phyloP scores from a whole-genome alignment of 2,797 vertebrate species.

The Eulemur albifrons region DNA sequence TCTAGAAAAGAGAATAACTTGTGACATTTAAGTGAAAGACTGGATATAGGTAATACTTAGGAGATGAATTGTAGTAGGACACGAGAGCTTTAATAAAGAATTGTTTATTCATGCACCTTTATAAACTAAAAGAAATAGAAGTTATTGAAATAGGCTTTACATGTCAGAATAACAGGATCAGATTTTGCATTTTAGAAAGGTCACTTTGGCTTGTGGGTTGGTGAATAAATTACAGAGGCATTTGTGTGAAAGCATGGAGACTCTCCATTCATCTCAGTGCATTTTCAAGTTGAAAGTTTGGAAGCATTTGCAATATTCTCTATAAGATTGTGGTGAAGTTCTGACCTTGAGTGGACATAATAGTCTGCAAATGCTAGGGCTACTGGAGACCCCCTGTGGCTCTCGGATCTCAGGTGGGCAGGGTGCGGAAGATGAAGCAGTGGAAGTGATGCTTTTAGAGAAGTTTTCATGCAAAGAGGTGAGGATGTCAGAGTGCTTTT shows the following conservation, averaged over 20 bases:
- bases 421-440: not conserved
- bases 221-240: not conserved
- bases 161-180: not conserved
- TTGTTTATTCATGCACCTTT: slow-evolving; percentile 18
- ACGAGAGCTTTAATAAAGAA: not conserved
- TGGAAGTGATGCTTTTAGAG: not conserved
- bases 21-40: not conserved
- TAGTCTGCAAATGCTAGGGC: not conserved
- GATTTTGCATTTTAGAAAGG: slow-evolving; percentile 39
- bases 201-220: not conserved
- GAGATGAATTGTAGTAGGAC: not conserved
- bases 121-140: not conserved
- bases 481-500: not conserved
- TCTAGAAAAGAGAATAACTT: not conserved
- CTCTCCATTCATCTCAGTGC: not conserved
- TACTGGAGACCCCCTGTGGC: rapidly evolving
- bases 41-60: not conserved
- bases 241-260: not conserved
- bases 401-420: rapidly evolving
- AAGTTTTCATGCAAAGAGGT: not conserved
- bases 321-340: not conserved
- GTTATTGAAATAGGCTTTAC: slow-evolving; percentile 3
- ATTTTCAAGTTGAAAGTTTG: not conserved
- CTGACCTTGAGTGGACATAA: not conserved
- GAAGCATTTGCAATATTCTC: not conserved